Evolutionary conservation across 1,140 invertebrate species (phyloP), one percentile per base, ranked within the genome.

Genomic region (Drosophila dunni): DNA sequence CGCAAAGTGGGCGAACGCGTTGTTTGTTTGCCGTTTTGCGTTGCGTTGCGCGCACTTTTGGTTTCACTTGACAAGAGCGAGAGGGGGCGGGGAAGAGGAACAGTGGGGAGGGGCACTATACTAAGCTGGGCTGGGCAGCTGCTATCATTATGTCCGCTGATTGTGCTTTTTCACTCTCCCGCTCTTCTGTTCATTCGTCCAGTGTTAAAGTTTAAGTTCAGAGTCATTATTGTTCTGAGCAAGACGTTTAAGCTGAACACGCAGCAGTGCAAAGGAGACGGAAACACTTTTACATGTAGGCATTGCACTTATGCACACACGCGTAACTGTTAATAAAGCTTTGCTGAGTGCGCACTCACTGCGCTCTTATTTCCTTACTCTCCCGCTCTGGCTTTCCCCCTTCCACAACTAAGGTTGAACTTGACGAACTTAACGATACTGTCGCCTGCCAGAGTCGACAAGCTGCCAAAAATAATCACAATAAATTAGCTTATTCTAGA

Each of bases 131-230:
- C 53, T 61, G 36, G 50, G 45, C 54, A 48, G 53, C 51, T 66
- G 38, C 67, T 50, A 51, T 75, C 61, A 71, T 75, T 75, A 61
- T 57, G 68, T 46, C 60, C 61, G 9, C 45, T 68, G 74, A 72
- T 57, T 74, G 64, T 63, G 29, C 24, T 17, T 66, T 66, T 42
- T 62, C 40, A 40, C 70, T 58, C 36, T 42, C 15, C 8, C 20
- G 13, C 4, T 10, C 50, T 42, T 10, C 8, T n/a, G 8, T 17
- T 29, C 62, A 76, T 79, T 79, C 68, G 69, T 6, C 24, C 65
- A 58, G 68, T 83, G 83, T 89, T 79, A 88, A 80, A 88, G 83
- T 88, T 89, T 84, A 88, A 88, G 83, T 83, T 88, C 83, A 88
- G 74, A 89, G 54, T 69, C 77, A 89, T 88, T 88, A 83, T 79